These are phyloP conservation scores for Petrophora chlorosata DNA, from an alignment of 2,888 invertebrate species.

Conservation along the genomic window DNA sequence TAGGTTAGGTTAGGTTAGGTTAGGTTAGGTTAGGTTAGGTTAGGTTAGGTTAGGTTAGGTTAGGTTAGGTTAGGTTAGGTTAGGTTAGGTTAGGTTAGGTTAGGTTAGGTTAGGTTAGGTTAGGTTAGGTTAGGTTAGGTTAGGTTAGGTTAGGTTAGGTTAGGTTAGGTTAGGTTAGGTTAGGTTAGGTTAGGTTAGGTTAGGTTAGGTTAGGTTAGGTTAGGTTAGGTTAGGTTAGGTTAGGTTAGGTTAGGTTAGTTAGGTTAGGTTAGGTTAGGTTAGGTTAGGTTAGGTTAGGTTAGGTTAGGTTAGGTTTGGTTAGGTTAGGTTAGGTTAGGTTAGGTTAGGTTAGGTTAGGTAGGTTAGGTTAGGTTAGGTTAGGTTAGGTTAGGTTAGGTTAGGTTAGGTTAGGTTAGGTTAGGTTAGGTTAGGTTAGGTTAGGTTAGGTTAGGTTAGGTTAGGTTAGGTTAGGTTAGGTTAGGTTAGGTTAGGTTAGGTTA, in stretches of 20 bases:
- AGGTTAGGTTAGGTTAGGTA: constrained; percentile 13
- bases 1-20: constrained; percentile 29
- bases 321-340: constrained; percentile 8
- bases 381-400: constrained; percentile 19
- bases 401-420: constrained; percentile 19
- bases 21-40: constrained; percentile 30
- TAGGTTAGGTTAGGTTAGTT: constrained; percentile 31
- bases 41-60: constrained; percentile 31
- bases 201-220: constrained; percentile 33
- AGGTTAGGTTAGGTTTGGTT: constrained; percentile 6
- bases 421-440: constrained; percentile 24
- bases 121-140: constrained; percentile 30
- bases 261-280: constrained; percentile 12
- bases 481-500: constrained; percentile 16
- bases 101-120: constrained; percentile 35
- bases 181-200: constrained; percentile 31
- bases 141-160: constrained; percentile 30
- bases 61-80: constrained; percentile 31
- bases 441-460: constrained; percentile 26
- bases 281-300: constrained; percentile 9
- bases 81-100: constrained; percentile 34
- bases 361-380: constrained; percentile 20
- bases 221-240: constrained; percentile 35
- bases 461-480: constrained; percentile 16
- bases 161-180: constrained; percentile 28